Base-by-base conservation (phyloP, 2,888 invertebrate genomes). In the Apocheima hispidaria region DNA sequence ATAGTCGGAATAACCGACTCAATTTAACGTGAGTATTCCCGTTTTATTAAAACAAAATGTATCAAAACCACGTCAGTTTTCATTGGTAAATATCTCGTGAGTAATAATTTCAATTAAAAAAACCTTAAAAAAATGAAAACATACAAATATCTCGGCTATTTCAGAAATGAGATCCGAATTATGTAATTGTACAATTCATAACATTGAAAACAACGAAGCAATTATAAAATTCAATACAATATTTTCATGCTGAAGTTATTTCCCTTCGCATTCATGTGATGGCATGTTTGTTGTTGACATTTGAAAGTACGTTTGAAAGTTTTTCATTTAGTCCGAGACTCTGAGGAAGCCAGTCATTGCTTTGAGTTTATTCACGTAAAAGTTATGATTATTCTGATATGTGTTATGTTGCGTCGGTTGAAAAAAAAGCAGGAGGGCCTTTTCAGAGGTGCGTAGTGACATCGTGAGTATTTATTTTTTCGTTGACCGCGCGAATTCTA, bases 321-420 rank as follows among this genome's bases (percentile, higher is more conserved):
- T 14, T 28, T 1, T 20, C 16, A 50, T 23, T 57, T 40, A 35
- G 41, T 43, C n/a, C 10, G 9, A 12, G n/a, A 26, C 7, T 26
- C n/a, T 26, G 26, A 26, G 4, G 5, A 20, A 26, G n/a, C 16
- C 43, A 12, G 26, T 14, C 18, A 4, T 33, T 41, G 16, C 23
- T 49, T 21, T 5, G 23, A 4, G 7, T 30, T 21, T 51, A 4
- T 4, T 26, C 10, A 35, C 26, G n/a, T 36, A 18, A 10, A 5
- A 28, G 16, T 7, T 10, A 60, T 60, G 52, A 41, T 56, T 21
- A 49, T 60, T 16, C 33, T 53, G 1, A 21, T 57, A 10, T 57
- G 51, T 53, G 43, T 55, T 35, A 40, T 58, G 36, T 41, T 62
- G 48, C 56, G 61, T 12, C 61, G 52, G 1, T 41, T 62, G n/a